phyloP scores from a whole-genome alignment of 2,113 vertebrate genomes.

The Malurus melanocephalus region DNA sequence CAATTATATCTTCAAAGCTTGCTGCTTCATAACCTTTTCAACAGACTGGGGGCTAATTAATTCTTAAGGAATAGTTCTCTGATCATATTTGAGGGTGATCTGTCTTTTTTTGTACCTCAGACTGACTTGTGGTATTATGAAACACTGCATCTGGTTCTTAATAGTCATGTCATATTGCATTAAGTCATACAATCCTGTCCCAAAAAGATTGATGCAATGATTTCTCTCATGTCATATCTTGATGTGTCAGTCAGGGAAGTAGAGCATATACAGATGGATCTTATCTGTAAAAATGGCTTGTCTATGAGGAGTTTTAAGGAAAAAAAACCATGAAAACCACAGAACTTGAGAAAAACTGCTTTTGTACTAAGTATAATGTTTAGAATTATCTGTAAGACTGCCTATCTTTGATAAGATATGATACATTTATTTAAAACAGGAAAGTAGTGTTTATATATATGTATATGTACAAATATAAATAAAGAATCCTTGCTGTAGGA shows the following conservation, averaged over 20 bases:
- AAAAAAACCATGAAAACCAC: neutral
- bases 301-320: neutral
- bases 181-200: neutral
- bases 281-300: neutral
- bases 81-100: neutral
- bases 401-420: neutral
- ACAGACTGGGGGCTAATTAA: neutral
- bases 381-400: neutral
- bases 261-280: neutral
- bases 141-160: neutral
- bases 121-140: neutral
- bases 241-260: neutral
- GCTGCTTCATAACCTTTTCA: conserved; percentile 3
- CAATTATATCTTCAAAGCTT: neutral
- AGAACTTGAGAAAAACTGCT: neutral
- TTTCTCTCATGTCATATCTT: neutral
- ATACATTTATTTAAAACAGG: neutral
- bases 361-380: neutral
- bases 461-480: neutral
- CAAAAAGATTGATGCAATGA: neutral
- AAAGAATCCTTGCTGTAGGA: neutral
- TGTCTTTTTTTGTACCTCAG: neutral
- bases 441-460: neutral
- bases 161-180: neutral
- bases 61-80: neutral